These are phyloP conservation scores for Episyrphus balteatus DNA, from an alignment of 1,140 invertebrate genomes.

Conservation along the genomic window DNA sequence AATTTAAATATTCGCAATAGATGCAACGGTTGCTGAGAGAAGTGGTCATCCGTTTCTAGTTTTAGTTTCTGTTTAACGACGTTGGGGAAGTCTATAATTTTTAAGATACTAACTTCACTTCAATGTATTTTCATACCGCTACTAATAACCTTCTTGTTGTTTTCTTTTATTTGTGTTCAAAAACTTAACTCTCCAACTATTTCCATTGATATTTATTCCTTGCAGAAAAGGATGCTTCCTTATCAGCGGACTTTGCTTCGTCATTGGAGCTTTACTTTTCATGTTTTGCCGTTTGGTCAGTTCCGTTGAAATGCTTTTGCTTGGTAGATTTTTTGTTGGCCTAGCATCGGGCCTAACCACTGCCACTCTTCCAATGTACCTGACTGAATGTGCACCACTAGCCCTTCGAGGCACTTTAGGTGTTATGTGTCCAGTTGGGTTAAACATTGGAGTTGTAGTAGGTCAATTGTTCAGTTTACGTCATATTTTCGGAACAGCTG, in stretches of 20 bases:
- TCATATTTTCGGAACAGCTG: constrained; percentile 41
- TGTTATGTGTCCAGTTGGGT: constrained; percentile 70
- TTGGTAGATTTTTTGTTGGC: constrained; percentile 61
- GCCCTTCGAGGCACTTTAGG: constrained; percentile 66
- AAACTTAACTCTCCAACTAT: too few relatives aligned
- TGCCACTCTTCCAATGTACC: constrained; percentile 72
- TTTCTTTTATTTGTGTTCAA: too few relatives aligned
- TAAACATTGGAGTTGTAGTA: constrained; percentile 70
- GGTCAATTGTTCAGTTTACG: constrained; percentile 50
- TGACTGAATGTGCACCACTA: constrained; percentile 69
- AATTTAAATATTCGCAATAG: too few relatives aligned
- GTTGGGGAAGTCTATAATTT: too few relatives aligned
- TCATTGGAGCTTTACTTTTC: constrained; percentile 46
- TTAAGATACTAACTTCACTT: too few relatives aligned
- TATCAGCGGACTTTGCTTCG: constrained; percentile 23
- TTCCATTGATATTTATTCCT: too few relatives aligned
- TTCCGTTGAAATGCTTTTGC: constrained; percentile 61
- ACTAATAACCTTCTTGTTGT: too few relatives aligned
- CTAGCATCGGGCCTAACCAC: constrained; percentile 61
- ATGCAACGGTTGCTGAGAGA: too few relatives aligned
- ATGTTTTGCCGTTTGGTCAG: constrained; percentile 44
- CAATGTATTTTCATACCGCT: too few relatives aligned
- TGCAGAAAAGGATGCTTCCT: constrained; percentile 31
- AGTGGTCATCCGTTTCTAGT: too few relatives aligned
- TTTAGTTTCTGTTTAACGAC: too few relatives aligned